These are phyloP conservation scores for Acronicta aceris DNA, from an alignment of 2,888 invertebrate species.

Conservation along the genomic window DNA sequence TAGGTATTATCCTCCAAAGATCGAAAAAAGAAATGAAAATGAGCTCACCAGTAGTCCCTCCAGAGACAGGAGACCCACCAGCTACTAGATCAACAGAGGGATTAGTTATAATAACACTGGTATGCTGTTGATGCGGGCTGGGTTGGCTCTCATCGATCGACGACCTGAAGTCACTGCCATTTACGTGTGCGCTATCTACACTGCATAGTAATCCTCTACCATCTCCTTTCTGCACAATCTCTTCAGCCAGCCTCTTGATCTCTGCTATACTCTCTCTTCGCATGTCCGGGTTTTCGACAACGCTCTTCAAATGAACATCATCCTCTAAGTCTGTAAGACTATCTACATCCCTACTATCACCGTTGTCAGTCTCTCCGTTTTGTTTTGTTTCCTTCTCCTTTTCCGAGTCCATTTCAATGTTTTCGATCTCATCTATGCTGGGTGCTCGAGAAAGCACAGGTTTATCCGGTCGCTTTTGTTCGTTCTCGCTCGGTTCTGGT, in stretches of 20 bases:
- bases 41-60: constrained; percentile 79
- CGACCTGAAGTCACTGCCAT: constrained; percentile 77
- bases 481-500: constrained; percentile 84
- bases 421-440: constrained; percentile 85
- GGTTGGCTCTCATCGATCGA: constrained; percentile 75
- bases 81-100: constrained; percentile 91
- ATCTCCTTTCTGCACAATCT: constrained; percentile 86
- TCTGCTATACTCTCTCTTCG: constrained; percentile 85
- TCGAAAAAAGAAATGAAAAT: neutral
- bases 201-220: constrained; percentile 82
- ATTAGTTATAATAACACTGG: constrained; percentile 92
- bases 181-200: constrained; percentile 81
- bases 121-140: constrained; percentile 80
- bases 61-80: constrained; percentile 82
- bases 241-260: constrained; percentile 84
- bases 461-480: constrained; percentile 79
- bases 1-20: too few species aligned
- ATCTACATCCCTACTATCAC: constrained; percentile 87
- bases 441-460: constrained; percentile 82
- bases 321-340: constrained; percentile 87
- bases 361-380: constrained; percentile 89
- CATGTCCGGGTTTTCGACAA: constrained; percentile 84
- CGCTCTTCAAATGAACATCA: constrained; percentile 79
- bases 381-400: constrained; percentile 77
- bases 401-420: constrained; percentile 81